Conservation (phyloP, 2,888 invertebrate genomes). For the Eupithecia centaureata region DNA sequence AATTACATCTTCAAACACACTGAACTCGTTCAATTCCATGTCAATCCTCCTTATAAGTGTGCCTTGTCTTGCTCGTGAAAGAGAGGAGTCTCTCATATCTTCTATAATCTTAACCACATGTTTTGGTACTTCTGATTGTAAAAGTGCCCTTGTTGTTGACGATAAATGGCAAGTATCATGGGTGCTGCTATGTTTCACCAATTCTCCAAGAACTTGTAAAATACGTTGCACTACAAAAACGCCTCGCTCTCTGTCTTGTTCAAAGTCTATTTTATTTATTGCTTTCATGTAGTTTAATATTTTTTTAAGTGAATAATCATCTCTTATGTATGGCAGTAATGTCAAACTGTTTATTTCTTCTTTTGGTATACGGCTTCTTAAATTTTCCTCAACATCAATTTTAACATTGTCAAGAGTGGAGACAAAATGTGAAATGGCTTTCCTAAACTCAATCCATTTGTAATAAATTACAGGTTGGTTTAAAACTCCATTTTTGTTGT, state of each 20-base stretch:
- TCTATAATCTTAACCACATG: conserved; percentile 2
- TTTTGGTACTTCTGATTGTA: conserved; percentile 19
- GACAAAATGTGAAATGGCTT: conserved; percentile 8
- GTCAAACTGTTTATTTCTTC: conserved; percentile 17
- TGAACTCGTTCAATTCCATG: conserved; percentile 12
- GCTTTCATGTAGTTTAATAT: conserved; percentile 16
- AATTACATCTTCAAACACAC: conserved; percentile 13
- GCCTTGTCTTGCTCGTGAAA: conserved; percentile 20
- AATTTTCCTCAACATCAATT: conserved; percentile 2
- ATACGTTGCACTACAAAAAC: conserved; percentile 16
- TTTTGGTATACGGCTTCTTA: conserved; percentile 9
- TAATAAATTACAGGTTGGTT: conserved; percentile 29
- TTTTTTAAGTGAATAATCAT: conserved; percentile 24
- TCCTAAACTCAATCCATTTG: conserved; percentile 29
- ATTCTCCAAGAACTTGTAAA: conserved; percentile 20
- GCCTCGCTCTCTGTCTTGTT: conserved; percentile 8
- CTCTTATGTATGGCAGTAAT: conserved; percentile 23
- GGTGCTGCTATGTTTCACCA: conserved; percentile 14
- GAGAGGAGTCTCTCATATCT: conserved; percentile 17
- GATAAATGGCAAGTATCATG: conserved; percentile 20
- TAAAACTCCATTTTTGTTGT: conserved; percentile 11
- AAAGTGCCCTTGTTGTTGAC: conserved; percentile 14
- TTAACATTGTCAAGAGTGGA: neutral
- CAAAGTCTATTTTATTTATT: conserved; percentile 14
- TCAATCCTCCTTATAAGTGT: conserved; percentile 12